These are phyloP conservation scores for Trididemnum nubilum DNA, from an alignment of 23 tunicate species.

Conservation along the genomic window DNA sequence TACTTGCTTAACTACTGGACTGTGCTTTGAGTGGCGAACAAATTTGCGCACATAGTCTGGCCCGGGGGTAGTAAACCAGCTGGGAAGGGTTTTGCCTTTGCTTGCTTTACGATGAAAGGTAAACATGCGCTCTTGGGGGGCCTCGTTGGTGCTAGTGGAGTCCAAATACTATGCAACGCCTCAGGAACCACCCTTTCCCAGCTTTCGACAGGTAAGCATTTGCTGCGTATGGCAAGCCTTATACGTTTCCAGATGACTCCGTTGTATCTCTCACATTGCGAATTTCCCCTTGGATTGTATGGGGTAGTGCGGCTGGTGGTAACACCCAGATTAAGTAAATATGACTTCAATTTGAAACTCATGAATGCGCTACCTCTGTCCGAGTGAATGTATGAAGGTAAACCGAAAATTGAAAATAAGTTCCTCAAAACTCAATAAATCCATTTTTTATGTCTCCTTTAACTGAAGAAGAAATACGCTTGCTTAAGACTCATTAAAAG, in stretches of 20 bases:
- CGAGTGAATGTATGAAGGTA: background rate
- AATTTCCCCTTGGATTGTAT: slow-evolving; percentile 6
- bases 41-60: background rate
- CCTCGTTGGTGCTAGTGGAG: background rate
- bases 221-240: background rate
- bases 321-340: background rate
- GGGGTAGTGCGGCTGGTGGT: slow-evolving; percentile 19
- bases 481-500: too few relatives aligned
- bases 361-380: background rate
- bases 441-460: too few relatives aligned
- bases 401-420: background rate
- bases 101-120: background rate
- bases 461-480: too few relatives aligned
- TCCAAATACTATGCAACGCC: background rate
- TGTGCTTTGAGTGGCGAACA: background rate
- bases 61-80: background rate
- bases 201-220: background rate
- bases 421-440: too few relatives aligned
- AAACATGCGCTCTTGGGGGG: background rate
- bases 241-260: background rate
- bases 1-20: background rate
- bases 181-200: background rate
- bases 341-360: background rate
- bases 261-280: background rate
- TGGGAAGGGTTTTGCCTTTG: background rate